These are phyloP conservation scores for Hassar affinis DNA, from an alignment of 2,113 vertebrate species.

Conservation along the genomic window DNA sequence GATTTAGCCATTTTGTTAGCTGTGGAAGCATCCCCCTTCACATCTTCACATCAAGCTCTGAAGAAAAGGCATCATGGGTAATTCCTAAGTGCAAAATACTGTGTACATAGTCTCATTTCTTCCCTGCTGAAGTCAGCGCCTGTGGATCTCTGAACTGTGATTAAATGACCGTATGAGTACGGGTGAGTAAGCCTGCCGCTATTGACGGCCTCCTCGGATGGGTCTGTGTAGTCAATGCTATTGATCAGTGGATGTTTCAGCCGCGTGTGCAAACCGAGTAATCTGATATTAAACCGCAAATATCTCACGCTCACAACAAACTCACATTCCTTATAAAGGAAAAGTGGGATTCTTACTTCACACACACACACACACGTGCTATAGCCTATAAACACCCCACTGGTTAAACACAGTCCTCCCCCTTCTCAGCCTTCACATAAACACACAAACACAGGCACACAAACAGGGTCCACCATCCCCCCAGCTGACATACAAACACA, in stretches of 20 bases:
- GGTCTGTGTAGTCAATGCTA: slow-evolving; percentile 45
- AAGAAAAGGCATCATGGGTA: slow-evolving; percentile 5
- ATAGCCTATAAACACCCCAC: background rate
- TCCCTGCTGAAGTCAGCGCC: slow-evolving; percentile 4
- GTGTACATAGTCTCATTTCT: background rate
- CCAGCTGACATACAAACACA: slow-evolving; percentile 6
- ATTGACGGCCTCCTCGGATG: slow-evolving; percentile 42
- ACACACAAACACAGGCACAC: slow-evolving; percentile 31
- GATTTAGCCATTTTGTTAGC: background rate
- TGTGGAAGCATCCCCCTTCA: background rate
- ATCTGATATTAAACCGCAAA: slow-evolving; percentile 21
- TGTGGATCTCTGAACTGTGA: slow-evolving; percentile 15
- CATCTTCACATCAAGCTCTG: background rate
- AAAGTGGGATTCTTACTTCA: background rate
- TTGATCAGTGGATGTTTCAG: slow-evolving; percentile 46
- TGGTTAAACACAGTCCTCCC: slow-evolving; percentile 32
- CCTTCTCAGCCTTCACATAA: slow-evolving; percentile 34
- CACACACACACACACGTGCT: background rate
- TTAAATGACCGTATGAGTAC: slow-evolving; percentile 27
- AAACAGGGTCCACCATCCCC: slow-evolving; percentile 26
- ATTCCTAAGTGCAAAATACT: background rate
- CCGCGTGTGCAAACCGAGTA: slow-evolving; percentile 21
- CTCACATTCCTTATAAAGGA: slow-evolving; percentile 26
- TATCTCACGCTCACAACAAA: slow-evolving; percentile 32
- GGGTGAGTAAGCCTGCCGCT: slow-evolving; percentile 23